phyloP scores from a whole-genome alignment of 2,888 invertebrate species.

The Andrena bucephala region DNA sequence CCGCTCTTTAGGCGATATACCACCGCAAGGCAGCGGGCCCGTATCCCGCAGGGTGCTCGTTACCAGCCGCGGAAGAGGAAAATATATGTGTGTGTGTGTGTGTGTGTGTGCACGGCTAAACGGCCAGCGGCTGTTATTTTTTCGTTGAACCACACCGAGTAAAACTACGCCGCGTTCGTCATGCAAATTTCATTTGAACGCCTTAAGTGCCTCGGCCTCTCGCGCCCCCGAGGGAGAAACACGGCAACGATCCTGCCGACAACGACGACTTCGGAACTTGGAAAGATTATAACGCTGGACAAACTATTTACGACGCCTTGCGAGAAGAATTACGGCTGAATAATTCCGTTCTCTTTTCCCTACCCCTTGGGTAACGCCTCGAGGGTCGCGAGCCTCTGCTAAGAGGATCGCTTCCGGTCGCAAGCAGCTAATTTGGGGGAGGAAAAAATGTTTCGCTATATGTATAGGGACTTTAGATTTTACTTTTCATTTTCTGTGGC shows the following conservation, averaged over 20 bases:
- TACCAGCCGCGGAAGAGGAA: constrained; percentile 55
- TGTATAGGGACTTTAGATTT: background rate
- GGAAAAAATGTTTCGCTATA: background rate
- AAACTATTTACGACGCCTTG: constrained; percentile 44
- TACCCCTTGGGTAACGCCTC: background rate
- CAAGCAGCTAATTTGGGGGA: background rate
- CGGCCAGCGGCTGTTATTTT: constrained; percentile 69
- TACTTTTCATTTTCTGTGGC: no score
- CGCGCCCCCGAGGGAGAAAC: constrained; percentile 16
- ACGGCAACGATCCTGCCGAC: constrained; percentile 44
- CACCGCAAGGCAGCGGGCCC: constrained; percentile 36
- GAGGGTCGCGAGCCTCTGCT: background rate
- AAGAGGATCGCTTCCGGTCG: background rate
- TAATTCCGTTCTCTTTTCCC: constrained; percentile 2
- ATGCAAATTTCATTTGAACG: constrained; percentile 71
- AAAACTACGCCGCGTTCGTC: constrained; percentile 65
- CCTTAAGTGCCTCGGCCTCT: constrained; percentile 59
- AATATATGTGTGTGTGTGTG: constrained; percentile 41
- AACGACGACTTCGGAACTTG: constrained; percentile 42
- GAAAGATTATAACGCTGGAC: constrained; percentile 39
- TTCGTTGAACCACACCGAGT: constrained; percentile 47
- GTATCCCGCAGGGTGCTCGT: constrained; percentile 63
- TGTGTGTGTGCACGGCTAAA: constrained; percentile 52
- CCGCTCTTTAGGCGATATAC: constrained; percentile 62
- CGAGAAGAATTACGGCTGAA: constrained; percentile 29